These are phyloP conservation scores for Noctua pronuba DNA, from an alignment of 2,888 invertebrate species.

Conservation along the genomic window DNA sequence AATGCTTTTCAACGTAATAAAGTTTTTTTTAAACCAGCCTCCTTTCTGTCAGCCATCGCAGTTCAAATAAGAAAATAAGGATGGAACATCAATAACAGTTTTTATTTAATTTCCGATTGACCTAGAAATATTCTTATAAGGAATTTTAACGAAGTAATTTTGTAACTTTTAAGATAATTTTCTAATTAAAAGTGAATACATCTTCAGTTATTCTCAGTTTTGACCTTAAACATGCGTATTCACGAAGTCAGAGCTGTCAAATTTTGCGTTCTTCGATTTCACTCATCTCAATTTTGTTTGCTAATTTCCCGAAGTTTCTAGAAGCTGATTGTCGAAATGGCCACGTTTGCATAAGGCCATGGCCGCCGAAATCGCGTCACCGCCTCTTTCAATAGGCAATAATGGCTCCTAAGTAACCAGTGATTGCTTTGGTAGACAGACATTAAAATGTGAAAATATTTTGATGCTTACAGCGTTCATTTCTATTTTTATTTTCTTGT, in stretches of 20 bases:
- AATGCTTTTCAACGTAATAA: conserved; percentile 46
- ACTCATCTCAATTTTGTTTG: conserved; percentile 63
- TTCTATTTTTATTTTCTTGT: conserved; percentile 2
- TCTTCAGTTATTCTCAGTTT: neutral
- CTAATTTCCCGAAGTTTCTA: conserved; percentile 68
- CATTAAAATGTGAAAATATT: conserved; percentile 22
- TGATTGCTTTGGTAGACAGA: conserved; percentile 38
- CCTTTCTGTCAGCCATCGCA: neutral
- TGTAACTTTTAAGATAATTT: conserved; percentile 2
- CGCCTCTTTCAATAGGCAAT: conserved; percentile 68
- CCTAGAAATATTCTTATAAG: conserved; percentile 14
- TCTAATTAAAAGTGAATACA: neutral
- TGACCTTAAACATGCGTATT: conserved; percentile 12
- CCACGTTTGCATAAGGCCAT: conserved; percentile 77
- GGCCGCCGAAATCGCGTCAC: conserved; percentile 71
- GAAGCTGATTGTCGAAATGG: conserved; percentile 69
- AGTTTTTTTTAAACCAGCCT: conserved; percentile 5
- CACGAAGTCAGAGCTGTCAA: conserved; percentile 24
- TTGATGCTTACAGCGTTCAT: conserved; percentile 2
- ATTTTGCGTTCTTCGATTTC: conserved; percentile 59
- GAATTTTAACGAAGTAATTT: conserved; percentile 9
- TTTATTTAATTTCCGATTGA: conserved; percentile 32
- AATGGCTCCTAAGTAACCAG: conserved; percentile 63
- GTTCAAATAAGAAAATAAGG: conserved; percentile 5
- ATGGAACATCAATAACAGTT: conserved; percentile 10